Evolutionary conservation across 2,888 invertebrate species (phyloP).

Genomic region (Teinopalpus imperialis): DNA sequence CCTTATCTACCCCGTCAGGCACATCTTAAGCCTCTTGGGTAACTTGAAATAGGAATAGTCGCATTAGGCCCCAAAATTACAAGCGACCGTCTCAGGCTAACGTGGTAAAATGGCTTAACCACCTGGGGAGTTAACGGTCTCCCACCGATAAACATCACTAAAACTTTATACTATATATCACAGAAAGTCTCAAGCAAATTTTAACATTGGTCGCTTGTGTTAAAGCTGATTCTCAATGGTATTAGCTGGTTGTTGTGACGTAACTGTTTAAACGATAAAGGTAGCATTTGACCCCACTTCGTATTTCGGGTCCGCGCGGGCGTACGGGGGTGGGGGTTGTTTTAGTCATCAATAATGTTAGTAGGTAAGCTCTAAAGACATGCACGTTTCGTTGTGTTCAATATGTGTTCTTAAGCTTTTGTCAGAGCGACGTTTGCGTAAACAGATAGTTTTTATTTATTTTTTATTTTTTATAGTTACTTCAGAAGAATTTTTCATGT

Average conservation of each 20-base stretch:
- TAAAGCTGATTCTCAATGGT: conserved; percentile 31
- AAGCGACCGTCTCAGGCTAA: conserved; percentile 79
- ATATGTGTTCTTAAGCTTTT: conserved; percentile 21
- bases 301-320: conserved; percentile 61
- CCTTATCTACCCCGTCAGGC: conserved; percentile 72
- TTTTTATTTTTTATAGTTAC: too few species aligned
- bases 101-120: conserved; percentile 78
- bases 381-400: conserved; percentile 45
- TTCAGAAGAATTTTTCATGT: too few species aligned
- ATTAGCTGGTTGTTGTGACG: background rate
- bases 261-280: conserved; percentile 43
- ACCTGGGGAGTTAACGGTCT: conserved; percentile 71
- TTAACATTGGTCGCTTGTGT: conserved; percentile 29
- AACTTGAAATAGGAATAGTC: conserved; percentile 80
- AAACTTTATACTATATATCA: conserved; percentile 42
- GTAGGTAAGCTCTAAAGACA: conserved; percentile 67
- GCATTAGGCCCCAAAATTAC: conserved; percentile 81
- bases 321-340: conserved; percentile 56
- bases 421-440: conserved; percentile 8
- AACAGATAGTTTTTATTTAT: too few species aligned
- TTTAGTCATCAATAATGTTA: conserved; percentile 79
- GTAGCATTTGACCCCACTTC: conserved; percentile 78
- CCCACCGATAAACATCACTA: conserved; percentile 42
- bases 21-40: conserved; percentile 72
- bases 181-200: conserved; percentile 26